Conservation (phyloP, 1,140 invertebrate genomes). For the Mactra quadrangularis region DNA sequence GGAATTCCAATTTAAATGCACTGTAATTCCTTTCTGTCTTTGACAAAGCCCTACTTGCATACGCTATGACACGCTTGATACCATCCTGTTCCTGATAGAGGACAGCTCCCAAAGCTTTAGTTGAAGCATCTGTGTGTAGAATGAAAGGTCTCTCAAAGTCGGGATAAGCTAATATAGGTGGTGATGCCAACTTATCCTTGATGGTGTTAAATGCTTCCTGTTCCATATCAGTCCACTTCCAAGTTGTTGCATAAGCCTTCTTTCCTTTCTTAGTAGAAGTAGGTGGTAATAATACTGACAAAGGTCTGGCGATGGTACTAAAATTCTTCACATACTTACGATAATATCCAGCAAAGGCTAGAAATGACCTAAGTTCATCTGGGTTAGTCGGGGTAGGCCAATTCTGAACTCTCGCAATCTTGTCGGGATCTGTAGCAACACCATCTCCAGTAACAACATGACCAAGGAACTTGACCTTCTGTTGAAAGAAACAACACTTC, state of each 20-base stretch:
- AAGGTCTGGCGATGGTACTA: constrained; percentile 4
- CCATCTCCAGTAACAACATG: too few species aligned
- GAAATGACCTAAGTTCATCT: constrained; percentile 82
- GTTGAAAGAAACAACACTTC: too few species aligned
- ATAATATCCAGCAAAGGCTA: constrained; percentile 83
- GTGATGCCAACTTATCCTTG: too few species aligned
- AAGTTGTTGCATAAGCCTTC: neutral
- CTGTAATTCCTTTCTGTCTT: neutral
- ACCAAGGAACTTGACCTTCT: too few species aligned
- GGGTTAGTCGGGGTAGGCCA: constrained; percentile 71
- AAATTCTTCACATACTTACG: constrained; percentile 69
- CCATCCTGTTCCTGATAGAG: too few species aligned
- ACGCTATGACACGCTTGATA: too few species aligned
- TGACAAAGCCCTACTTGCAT: too few species aligned
- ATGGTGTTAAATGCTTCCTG: neutral
- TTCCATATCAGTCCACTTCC: neutral
- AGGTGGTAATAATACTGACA: constrained; percentile 9
- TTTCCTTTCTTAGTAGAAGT: neutral
- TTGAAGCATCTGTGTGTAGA: too few species aligned
- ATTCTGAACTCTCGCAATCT: constrained; percentile 79
- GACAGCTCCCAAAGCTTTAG: too few species aligned
- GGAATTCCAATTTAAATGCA: neutral
- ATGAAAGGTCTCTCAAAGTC: too few species aligned
- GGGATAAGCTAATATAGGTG: too few species aligned
- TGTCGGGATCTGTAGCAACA: constrained; percentile 61